phyloP scores from a whole-genome alignment of 1,140 invertebrate genomes.

The Cephus cinctus region DNA sequence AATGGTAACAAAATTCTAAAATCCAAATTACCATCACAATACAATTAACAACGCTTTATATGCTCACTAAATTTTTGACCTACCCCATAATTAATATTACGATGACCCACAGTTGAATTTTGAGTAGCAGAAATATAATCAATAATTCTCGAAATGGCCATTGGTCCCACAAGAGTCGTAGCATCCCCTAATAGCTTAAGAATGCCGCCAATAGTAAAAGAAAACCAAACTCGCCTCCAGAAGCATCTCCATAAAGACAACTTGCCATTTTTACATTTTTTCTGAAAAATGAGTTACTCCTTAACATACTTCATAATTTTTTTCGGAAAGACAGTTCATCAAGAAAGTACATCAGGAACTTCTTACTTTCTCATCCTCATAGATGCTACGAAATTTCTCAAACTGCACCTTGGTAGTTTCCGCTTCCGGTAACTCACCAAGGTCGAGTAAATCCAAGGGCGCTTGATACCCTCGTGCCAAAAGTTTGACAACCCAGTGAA shows the following conservation, averaged over 20 bases:
- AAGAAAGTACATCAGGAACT: slow-evolving; percentile 7
- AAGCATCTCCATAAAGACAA: slow-evolving; percentile 68
- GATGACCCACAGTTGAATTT: slow-evolving; percentile 18
- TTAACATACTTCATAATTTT: no score
- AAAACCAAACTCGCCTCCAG: slow-evolving; percentile 68
- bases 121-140: slow-evolving; percentile 58
- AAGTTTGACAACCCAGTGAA: slow-evolving; percentile 74
- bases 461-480: slow-evolving; percentile 66
- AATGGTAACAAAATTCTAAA: slow-evolving; percentile 28
- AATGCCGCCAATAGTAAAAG: slow-evolving; percentile 70
- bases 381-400: slow-evolving; percentile 57
- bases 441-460: slow-evolving; percentile 67
- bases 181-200: slow-evolving; percentile 78
- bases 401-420: slow-evolving; percentile 60
- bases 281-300: no score
- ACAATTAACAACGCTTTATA: no score
- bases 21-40: no score
- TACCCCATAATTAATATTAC: slow-evolving; percentile 12
- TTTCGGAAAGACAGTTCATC: no score
- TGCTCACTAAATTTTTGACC: no score
- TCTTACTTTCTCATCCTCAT: slow-evolving; percentile 53
- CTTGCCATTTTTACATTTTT: slow-evolving; percentile 19
- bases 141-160: slow-evolving; percentile 74
- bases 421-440: slow-evolving; percentile 68
- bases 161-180: slow-evolving; percentile 72